Evolutionary conservation across 2,113 vertebrate species (phyloP), one percentile per base, ranked within the genome.

Genomic region (Laterallus jamaicensis): DNA sequence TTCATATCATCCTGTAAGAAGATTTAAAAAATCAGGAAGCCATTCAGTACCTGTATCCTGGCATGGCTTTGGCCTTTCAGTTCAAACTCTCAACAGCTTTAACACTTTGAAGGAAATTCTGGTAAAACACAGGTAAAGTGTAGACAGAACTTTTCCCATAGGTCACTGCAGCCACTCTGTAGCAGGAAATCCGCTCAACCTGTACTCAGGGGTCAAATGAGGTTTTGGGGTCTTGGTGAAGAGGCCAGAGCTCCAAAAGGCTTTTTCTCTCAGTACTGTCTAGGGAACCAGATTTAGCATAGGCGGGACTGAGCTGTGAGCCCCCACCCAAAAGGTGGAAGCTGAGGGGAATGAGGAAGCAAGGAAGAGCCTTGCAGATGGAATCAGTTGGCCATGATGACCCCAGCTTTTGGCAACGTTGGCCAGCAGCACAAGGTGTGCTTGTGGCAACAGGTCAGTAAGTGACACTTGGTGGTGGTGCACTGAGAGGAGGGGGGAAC

Each of bases 351-450:
- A 49, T 47, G 35, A 66, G 5, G 5, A 3, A 8, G 5, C 12
- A 11, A 11, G 15, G 22, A 49, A 15, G 5, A 19, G 20, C 4
- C 18, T 15, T 0, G 2, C 79, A 60, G 24, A 31, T 85, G 69
- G 40, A 19, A 24, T n/a, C n/a, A 26, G 9, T 42, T 37, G 19
- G 37, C 11, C 35, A 29, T 3, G 2, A 31, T 0, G 5, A 68
- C 32, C 10, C 5, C 5, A 13, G 56, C 4, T 5, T 18, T 47
- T 0, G 0, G 50, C n/a, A 5, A 9, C 76, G 75, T 76, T 26
- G 22, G n/a, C 0, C 1, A 4, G 15, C 0, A 13, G 47, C 4
- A 5, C 2, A 12, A 4, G 13, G 15, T 6, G 11, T 5, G 15
- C 7, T 15, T 26, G 26, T 6, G 8, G 14, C 0, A 2, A 2